Conservation (phyloP, 53 echinoderm and acorn worm genomes). For the Apostichopus leukothele region DNA sequence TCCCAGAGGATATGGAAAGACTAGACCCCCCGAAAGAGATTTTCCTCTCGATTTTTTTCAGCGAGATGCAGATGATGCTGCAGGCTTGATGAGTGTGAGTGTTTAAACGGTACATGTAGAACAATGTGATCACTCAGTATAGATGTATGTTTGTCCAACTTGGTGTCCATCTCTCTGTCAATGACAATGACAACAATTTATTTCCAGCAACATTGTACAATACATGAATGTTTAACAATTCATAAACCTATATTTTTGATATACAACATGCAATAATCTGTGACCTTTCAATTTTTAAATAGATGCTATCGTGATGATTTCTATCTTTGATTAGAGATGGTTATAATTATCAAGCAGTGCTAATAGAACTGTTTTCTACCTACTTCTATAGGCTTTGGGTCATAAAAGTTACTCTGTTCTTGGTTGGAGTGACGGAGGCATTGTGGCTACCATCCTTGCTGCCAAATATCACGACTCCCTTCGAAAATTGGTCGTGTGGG, state of each 20-base stretch:
- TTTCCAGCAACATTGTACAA: not conserved
- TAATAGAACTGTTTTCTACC: not conserved
- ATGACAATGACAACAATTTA: not conserved
- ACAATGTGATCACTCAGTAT: no score
- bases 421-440: constrained; percentile 98
- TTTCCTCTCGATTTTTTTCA: constrained; percentile 80
- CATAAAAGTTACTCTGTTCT: constrained; percentile 68
- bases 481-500: constrained; percentile 80
- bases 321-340: not conserved
- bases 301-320: not conserved
- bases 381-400: constrained; percentile 65
- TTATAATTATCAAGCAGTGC: not conserved
- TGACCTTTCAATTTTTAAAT: no score
- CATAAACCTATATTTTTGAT: no score
- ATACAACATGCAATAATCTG: not conserved
- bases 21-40: constrained; percentile 83
- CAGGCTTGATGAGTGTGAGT: constrained; percentile 77
- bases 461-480: constrained; percentile 67
- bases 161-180: not conserved
- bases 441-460: constrained; percentile 72
- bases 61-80: constrained; percentile 85
- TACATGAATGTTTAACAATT: no score
- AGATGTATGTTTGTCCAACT: no score
- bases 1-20: constrained; percentile 90
- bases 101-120: not conserved